Conservation (phyloP, 2,888 invertebrate genomes). For the Hetaerina titia region DNA sequence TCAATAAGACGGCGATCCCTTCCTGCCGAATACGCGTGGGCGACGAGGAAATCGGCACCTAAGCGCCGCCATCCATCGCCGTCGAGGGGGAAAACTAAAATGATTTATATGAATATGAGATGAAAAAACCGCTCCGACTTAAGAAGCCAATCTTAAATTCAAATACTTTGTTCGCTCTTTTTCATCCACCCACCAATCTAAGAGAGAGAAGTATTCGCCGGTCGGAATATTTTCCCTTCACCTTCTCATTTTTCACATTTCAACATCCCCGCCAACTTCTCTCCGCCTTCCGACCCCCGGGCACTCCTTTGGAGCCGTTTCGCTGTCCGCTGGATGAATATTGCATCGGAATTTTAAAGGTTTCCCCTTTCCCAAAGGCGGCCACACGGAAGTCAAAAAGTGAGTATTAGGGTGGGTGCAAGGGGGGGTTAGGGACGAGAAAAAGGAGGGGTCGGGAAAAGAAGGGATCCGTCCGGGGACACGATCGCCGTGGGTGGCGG, state of each 20-base stretch:
- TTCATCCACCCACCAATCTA: background rate
- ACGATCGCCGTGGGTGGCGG: no score
- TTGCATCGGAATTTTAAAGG: background rate
- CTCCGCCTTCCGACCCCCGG: no score
- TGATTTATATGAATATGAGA: constrained; percentile 15
- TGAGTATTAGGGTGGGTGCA: no score
- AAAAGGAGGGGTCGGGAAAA: no score
- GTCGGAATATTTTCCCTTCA: no score
- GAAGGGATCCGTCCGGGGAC: no score
- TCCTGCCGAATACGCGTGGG: background rate
- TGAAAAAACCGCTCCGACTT: background rate
- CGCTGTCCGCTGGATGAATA: background rate
- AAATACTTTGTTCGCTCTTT: constrained; percentile 16
- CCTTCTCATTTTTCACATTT: no score
- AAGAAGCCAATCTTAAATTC: constrained; percentile 51
- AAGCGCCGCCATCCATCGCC: background rate
- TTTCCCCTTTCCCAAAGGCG: no score
- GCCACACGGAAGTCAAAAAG: background rate
- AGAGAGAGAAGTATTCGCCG: background rate
- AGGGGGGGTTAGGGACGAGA: no score
- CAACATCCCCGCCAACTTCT: no score
- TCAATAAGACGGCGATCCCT: no score
- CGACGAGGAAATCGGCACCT: background rate
- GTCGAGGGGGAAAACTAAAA: background rate
- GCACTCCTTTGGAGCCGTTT: background rate